A percentile compares a stretch with the other conserved stretches of the same genome.
These are phyloP conservation scores for Brotula barbata DNA, from an alignment of 2,797 vertebrate species.

Conservation along the genomic window DNA sequence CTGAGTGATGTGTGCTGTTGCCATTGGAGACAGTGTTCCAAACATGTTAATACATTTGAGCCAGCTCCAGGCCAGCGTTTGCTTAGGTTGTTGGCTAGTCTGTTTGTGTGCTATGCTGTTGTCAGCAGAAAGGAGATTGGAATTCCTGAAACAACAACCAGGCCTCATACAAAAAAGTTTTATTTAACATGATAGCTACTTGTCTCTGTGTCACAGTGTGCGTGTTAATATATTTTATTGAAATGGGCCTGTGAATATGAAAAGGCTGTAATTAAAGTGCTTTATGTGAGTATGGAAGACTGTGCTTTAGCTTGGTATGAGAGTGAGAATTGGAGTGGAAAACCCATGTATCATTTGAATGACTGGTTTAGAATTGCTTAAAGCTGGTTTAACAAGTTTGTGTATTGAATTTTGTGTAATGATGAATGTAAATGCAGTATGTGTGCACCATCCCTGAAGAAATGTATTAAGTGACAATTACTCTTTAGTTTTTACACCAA, in stretches of 20 bases:
- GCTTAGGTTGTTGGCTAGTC: constrained; percentile 4
- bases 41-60: constrained; percentile 3
- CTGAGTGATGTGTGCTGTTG: constrained; percentile 6
- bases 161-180: too few relatives aligned
- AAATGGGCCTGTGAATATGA: too few relatives aligned
- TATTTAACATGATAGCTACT: too few relatives aligned
- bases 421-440: background rate
- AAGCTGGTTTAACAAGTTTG: constrained; percentile 32
- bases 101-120: background rate
- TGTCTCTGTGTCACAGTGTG: too few relatives aligned
- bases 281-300: too few relatives aligned
- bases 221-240: too few relatives aligned
- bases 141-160: background rate
- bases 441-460: background rate
- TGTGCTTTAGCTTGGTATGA: constrained; percentile 1
- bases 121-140: background rate
- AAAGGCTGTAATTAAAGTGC: too few relatives aligned
- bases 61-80: background rate
- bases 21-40: constrained; percentile 11
- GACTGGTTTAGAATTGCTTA: background rate
- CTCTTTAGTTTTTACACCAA: background rate
- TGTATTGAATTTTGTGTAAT: background rate
- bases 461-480: background rate
- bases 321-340: constrained; percentile 2
- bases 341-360: constrained; percentile 20